These are phyloP conservation scores for Agrochola lota DNA, from an alignment of 2,888 invertebrate genomes.

Conservation along the genomic window DNA sequence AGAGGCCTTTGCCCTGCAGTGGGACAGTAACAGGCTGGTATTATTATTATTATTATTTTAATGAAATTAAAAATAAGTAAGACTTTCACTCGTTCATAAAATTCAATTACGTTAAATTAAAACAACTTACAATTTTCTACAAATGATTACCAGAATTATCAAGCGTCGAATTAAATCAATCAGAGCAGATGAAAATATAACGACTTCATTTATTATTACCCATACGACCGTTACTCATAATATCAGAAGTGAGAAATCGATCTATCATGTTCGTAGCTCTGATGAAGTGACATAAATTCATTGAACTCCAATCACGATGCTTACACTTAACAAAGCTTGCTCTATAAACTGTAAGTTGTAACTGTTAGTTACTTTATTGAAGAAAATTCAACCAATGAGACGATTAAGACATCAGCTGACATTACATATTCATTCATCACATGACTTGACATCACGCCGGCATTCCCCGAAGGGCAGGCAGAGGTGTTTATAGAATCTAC, in stretches of 20 bases:
- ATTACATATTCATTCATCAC: constrained; percentile 2
- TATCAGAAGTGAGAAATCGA: constrained; percentile 22
- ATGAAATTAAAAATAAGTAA: background rate
- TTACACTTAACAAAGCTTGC: constrained; percentile 26
- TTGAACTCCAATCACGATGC: constrained; percentile 31
- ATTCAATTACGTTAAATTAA: no score
- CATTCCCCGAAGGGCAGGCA: no score
- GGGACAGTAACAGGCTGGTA: no score
- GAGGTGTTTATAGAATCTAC: background rate
- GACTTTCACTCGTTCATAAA: background rate
- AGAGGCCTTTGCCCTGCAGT: no score
- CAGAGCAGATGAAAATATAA: background rate
- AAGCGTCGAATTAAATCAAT: background rate
- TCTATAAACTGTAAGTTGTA: background rate
- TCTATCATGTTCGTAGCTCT: constrained; percentile 9
- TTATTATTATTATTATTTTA: no score
- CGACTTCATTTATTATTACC: constrained; percentile 2
- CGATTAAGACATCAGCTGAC: constrained; percentile 20
- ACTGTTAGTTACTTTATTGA: background rate
- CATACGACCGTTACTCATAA: background rate
- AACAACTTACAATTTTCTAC: background rate
- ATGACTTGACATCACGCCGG: no score
- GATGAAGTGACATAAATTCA: constrained; percentile 39
- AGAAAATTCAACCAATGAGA: constrained; percentile 23
- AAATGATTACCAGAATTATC: background rate